Conservation (phyloP, 2,888 invertebrate genomes). For the Stenurella melanura region DNA sequence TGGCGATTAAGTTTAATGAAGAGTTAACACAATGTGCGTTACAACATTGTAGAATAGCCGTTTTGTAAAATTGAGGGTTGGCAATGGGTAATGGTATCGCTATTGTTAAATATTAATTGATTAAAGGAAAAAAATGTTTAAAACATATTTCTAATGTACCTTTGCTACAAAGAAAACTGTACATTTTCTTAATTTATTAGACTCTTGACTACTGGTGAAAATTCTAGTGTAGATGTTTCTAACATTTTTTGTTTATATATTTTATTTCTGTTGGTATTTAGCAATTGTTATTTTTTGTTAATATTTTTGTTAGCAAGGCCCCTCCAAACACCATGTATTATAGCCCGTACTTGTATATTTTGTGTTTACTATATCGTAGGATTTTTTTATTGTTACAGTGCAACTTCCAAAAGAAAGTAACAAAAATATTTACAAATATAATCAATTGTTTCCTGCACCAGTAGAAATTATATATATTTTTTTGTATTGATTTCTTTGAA, state of each 20-base stretch:
- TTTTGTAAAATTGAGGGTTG: conserved; percentile 66
- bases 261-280: conserved; percentile 67
- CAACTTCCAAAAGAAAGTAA: conserved; percentile 62
- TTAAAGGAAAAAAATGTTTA: conserved; percentile 62
- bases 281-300: conserved; percentile 64
- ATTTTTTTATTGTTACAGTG: conserved; percentile 63
- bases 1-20: conserved; percentile 58
- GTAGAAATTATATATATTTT: conserved; percentile 70
- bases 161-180: conserved; percentile 65
- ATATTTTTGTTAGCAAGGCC: conserved; percentile 65
- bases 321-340: conserved; percentile 55
- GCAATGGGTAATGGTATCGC: conserved; percentile 65
- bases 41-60: conserved; percentile 62
- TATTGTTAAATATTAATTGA: conserved; percentile 65
- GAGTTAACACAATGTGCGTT: conserved; percentile 64
- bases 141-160: conserved; percentile 65
- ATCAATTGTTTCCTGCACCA: conserved; percentile 66
- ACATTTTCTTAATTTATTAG: conserved; percentile 68
- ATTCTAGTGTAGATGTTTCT: conserved; percentile 65
- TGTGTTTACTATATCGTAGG: conserved; percentile 58
- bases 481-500: conserved; percentile 63
- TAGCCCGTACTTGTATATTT: conserved; percentile 58
- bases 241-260: conserved; percentile 67
- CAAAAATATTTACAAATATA: conserved; percentile 66
- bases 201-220: conserved; percentile 66